phyloP scores from a whole-genome alignment of 2,888 invertebrate species.

The Oscheius sp. region DNA sequence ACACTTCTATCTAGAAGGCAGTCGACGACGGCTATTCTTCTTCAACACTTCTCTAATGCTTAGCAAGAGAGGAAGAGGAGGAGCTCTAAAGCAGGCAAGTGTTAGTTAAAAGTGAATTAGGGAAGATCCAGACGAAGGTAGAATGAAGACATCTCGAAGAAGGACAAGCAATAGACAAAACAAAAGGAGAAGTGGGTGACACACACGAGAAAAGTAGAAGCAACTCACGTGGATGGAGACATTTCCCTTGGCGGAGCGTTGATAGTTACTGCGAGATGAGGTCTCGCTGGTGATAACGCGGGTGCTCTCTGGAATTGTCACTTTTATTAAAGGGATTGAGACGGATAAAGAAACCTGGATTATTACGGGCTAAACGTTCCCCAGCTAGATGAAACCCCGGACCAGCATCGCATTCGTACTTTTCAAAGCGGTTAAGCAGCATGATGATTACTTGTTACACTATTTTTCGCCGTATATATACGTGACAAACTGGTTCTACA shows the following conservation, averaged over 20 bases:
- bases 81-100: constrained; percentile 21
- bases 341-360: constrained; percentile 12
- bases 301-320: constrained; percentile 43
- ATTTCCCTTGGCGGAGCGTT: constrained; percentile 76
- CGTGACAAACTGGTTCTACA: constrained; percentile 13
- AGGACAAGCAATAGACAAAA: not conserved
- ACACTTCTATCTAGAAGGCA: constrained; percentile 24
- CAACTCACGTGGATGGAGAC: constrained; percentile 72
- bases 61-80: constrained; percentile 1
- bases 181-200: not conserved
- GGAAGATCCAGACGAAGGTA: constrained; percentile 10
- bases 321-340: not conserved
- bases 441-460: constrained; percentile 23
- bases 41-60: not conserved
- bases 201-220: not conserved
- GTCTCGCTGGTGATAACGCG: constrained; percentile 74
- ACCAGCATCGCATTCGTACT: constrained; percentile 25
- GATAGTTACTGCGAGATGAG: constrained; percentile 76
- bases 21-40: constrained; percentile 32
- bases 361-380: constrained; percentile 21
- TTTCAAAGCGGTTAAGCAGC: constrained; percentile 29
- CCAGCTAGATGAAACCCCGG: constrained; percentile 25
- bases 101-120: not conserved
- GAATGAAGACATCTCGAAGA: not conserved
- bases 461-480: constrained; percentile 5